Percentiles rank a stretch among this genome's conserved stretches.
phyloP scores from a whole-genome alignment of 2,888 invertebrate species.

The Aproaerema taeniolella region DNA sequence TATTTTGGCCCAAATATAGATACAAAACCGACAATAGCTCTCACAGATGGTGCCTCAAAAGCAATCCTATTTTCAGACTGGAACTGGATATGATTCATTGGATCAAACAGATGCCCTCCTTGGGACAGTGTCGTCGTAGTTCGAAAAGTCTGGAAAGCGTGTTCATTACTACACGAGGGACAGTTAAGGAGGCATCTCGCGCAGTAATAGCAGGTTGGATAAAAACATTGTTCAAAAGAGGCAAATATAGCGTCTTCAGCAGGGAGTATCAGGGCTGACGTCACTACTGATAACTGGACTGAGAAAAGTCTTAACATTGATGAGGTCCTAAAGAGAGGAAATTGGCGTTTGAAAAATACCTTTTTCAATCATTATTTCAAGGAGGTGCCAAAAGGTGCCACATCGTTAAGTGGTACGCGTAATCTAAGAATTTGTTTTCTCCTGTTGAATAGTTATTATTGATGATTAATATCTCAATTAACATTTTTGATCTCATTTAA shows the following conservation, averaged over 20 bases:
- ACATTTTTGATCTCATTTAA: background rate
- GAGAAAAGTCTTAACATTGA: constrained; percentile 8
- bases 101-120: background rate
- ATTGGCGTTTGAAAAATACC: constrained; percentile 12
- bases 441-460: background rate
- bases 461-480: background rate
- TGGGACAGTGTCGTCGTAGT: background rate
- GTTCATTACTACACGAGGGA: constrained; percentile 9
- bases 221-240: constrained; percentile 5
- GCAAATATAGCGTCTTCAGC: constrained; percentile 7
- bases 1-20: constrained; percentile 25
- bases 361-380: constrained; percentile 14
- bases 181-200: constrained; percentile 5
- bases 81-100: constrained; percentile 3
- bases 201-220: constrained; percentile 12
- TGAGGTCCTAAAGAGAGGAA: constrained; percentile 13
- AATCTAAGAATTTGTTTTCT: background rate
- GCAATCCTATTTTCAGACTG: background rate
- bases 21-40: constrained; percentile 19
- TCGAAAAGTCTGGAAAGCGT: background rate
- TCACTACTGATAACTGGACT: constrained; percentile 11
- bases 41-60: constrained; percentile 3
- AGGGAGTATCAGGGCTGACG: constrained; percentile 13
- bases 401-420: background rate
- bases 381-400: background rate